A percentile compares a stretch with the other conserved stretches of the same genome.
phyloP scores from a whole-genome alignment of 2,888 invertebrate species.

The Drosophila siamana region DNA sequence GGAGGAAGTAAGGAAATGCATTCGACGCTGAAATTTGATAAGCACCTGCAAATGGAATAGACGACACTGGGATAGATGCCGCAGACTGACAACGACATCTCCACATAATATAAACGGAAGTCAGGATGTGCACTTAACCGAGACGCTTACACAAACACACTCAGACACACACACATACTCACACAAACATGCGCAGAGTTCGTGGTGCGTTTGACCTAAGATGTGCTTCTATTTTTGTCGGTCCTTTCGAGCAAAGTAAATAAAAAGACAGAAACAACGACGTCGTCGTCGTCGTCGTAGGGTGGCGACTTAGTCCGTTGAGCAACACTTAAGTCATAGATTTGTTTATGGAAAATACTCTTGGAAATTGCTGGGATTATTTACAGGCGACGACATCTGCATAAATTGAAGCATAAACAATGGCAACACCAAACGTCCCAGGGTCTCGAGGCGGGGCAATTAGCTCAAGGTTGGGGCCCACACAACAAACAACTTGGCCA shows the following conservation, averaged over 20 bases:
- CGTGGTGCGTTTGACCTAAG: conserved; percentile 17
- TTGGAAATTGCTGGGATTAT: conserved; percentile 35
- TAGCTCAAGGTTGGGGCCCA: conserved; percentile 41
- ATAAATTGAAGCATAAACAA: conserved; percentile 44
- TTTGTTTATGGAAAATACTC: conserved; percentile 36
- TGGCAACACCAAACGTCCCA: conserved; percentile 4
- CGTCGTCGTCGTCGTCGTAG: not conserved
- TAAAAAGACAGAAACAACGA: conserved; percentile 15
- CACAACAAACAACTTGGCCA: conserved; percentile 35
- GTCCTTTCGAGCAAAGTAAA: conserved; percentile 30
- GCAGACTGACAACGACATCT: conserved; percentile 13
- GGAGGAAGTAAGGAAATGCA: conserved; percentile 38
- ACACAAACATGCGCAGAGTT: not conserved
- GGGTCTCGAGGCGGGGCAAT: conserved; percentile 21
- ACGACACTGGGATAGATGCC: conserved; percentile 6
- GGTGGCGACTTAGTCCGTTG: conserved; percentile 17
- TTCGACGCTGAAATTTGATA: conserved; percentile 47
- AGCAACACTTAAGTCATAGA: conserved; percentile 41
- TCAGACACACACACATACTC: not conserved
- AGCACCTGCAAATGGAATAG: conserved; percentile 42
- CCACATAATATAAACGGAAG: conserved; percentile 38
- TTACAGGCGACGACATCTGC: conserved; percentile 34
- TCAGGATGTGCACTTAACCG: conserved; percentile 49
- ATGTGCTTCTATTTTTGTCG: conserved; percentile 35
- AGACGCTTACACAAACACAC: conserved; percentile 10